Base-by-base conservation (phyloP, 2,797 vertebrate species). In the Hybognathus amarus region DNA sequence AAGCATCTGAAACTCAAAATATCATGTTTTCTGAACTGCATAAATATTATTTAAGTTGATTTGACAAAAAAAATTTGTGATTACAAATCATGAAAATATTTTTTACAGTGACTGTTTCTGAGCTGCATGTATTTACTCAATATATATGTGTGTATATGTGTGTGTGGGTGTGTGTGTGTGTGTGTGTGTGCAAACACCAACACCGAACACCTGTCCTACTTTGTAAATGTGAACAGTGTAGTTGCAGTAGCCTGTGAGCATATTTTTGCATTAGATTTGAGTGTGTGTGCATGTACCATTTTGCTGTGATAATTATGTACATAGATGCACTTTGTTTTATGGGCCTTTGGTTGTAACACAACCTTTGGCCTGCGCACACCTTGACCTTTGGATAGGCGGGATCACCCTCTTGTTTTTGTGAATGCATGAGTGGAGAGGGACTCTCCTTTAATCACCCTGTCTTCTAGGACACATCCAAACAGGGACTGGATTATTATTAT, bases 291-390 rank as follows among this genome's bases (percentile, higher is more conserved):
- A 61, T 75, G 69, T 17, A 52, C 11, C 33, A 8, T 79, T 56
- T 77, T 83, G 54, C 42, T 70, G 40, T 79, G 52, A 54, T 59
- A 45, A 67, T 83, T 86, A 42, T 74, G 61, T 20, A 67, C 80
- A 54, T 88, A 0, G 5, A 18, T 94, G 95, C 85, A 94, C 95
- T 96, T 96, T 96, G 95, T 93, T 96, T 97, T 96, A 97, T 94
- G 90, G 90, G 89, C 76, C 54, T 88, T 87, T 92, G 89, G 92
- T 93, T 95, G 91, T 88, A 89, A 91, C 80, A 24, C 84, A 90
- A 93, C 94, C 94, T 95, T 96, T 95, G 94, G 18, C 80, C 91
- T 80, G 85, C 83, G 87, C 83, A 80, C 87, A 91, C 80, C 81
- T 86, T 90, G 89, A 91, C 89, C 90, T 89, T 92, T 86, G 83